Evolutionary conservation across 2,888 invertebrate species (phyloP), one percentile per base, ranked within the genome.

Genomic region (Prionchulus punctatus): DNA sequence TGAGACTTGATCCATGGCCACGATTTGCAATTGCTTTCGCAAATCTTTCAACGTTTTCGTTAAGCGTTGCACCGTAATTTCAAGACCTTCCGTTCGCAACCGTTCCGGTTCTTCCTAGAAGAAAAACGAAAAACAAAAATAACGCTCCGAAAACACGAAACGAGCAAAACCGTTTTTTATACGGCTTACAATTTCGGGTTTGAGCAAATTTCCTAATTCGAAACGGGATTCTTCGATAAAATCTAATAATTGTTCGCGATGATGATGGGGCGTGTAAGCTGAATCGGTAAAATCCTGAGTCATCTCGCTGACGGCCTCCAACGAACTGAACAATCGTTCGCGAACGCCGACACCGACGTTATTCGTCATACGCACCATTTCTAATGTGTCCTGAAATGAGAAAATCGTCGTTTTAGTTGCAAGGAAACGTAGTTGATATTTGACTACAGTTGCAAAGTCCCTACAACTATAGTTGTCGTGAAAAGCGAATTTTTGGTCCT

Each of bases 281-380:
- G 94, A 96, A 78, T 98, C 96, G 54, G 96, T 98, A 76, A 98
- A 98, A 77, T 98, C 94, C 78, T 79, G 78, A 60, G 90, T 90
- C 70, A 91, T 82, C 76, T 98, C 96, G 60, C 90, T 81, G 58
- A 91, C 82, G 61, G 86, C 82, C 66, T 94, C 88, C 68, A 96
- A 79, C 59, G 90, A 86, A 63, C 82, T 77, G 28, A 86, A 82
- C 55, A 96, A 79, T 61, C 87, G 84, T 67, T 90, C 86, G 66
- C 89, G 66, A 60, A 76, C 75, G 57, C 76, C 76, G 30, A 80
- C 77, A 25, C 81, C 80, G 60, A 83, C 78, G 55, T 64, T 58
- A 15, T 55, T 51, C 2, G 88, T 86, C 71, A 89, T 83, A 62
- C 87, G 78, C 57, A 86, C 85, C 71, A 88, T 82, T 66, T 90